A percentile compares a stretch with the other conserved stretches of the same genome.
These are phyloP conservation scores for Aspidiotus rigidus DNA, from an alignment of 2,888 invertebrate genomes.

Conservation along the genomic window DNA sequence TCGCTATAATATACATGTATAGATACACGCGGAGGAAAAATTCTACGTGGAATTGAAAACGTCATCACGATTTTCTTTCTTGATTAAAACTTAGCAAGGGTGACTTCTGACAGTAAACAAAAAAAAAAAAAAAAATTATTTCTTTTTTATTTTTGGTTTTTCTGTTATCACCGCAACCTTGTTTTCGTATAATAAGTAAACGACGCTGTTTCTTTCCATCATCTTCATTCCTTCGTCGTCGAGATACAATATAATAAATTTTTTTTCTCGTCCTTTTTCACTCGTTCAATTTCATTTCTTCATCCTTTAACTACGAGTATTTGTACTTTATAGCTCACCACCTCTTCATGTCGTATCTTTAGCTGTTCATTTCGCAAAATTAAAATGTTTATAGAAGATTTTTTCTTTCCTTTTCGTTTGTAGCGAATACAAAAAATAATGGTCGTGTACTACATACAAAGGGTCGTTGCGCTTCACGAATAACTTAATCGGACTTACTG, in stretches of 20 bases:
- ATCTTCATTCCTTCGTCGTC: slow-evolving; percentile 3
- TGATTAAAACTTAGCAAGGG: slow-evolving; percentile 34
- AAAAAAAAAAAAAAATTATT: slow-evolving; percentile 25
- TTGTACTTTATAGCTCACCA: slow-evolving; percentile 1
- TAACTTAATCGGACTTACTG: no score
- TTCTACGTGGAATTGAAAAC: slow-evolving; percentile 32
- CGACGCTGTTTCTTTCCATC: slow-evolving; percentile 2
- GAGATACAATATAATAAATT: background rate
- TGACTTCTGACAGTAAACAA: slow-evolving; percentile 23
- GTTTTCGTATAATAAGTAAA: slow-evolving; percentile 29
- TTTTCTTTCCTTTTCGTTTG: background rate
- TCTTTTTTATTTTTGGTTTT: slow-evolving; percentile 21
- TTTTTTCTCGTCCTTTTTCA: background rate
- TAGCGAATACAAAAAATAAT: background rate
- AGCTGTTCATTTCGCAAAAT: background rate
- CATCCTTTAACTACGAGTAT: background rate
- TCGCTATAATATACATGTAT: slow-evolving; percentile 19
- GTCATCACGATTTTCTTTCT: slow-evolving; percentile 34
- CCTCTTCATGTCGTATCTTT: background rate
- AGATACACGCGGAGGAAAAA: no score
- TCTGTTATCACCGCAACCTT: slow-evolving; percentile 29
- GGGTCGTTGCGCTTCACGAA: background rate
- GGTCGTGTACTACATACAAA: background rate
- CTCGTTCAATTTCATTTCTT: background rate
- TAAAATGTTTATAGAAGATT: background rate